These are phyloP conservation scores for Diachrysia chrysitis DNA, from an alignment of 2,888 invertebrate genomes.

Conservation along the genomic window DNA sequence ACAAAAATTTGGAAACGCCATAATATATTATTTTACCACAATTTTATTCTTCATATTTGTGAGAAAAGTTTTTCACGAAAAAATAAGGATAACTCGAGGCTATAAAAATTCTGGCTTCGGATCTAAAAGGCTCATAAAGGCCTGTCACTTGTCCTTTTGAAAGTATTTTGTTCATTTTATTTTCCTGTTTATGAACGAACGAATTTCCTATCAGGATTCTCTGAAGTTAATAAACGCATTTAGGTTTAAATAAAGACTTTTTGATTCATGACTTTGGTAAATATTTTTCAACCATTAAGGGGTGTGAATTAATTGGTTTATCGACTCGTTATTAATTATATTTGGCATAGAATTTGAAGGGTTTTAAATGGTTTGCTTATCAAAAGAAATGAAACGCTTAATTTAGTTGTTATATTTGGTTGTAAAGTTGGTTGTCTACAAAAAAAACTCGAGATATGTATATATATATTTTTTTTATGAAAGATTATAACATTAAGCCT, in stretches of 20 bases:
- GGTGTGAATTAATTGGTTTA: not conserved
- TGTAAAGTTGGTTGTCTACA: not conserved
- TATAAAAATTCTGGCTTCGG: slow-evolving; percentile 38
- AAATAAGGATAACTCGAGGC: slow-evolving; percentile 19
- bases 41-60: slow-evolving; percentile 33
- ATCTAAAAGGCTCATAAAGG: slow-evolving; percentile 42
- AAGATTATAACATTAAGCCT: too few species aligned
- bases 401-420: not conserved
- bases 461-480: too few species aligned
- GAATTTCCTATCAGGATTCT: slow-evolving; percentile 35
- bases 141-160: slow-evolving; percentile 40
- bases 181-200: slow-evolving; percentile 44
- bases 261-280: slow-evolving; percentile 17
- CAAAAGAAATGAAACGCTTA: not conserved
- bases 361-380: not conserved
- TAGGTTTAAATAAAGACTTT: slow-evolving; percentile 27
- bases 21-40: slow-evolving; percentile 41
- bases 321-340: not conserved
- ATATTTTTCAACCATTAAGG: not conserved
- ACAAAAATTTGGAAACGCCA: slow-evolving; percentile 22
- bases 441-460: not conserved
- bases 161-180: slow-evolving; percentile 48
- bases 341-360: too few species aligned
- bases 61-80: slow-evolving; percentile 25
- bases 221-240: slow-evolving; percentile 42